phyloP scores from a whole-genome alignment of 2,113 vertebrate genomes.

The Bungarus multicinctus region DNA sequence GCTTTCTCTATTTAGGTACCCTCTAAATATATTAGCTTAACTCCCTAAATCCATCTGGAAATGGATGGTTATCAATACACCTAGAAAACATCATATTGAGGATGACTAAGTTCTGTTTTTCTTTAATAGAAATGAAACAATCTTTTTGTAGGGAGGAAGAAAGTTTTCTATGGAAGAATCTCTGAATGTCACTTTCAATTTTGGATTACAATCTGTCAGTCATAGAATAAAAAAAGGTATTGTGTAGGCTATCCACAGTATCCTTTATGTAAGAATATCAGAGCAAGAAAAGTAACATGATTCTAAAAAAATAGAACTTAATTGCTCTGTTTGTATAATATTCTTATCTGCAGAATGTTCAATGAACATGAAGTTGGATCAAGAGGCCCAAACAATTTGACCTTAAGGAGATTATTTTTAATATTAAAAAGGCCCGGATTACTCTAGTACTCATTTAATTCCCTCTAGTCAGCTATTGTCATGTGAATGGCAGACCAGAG shows the following conservation, averaged over 20 bases:
- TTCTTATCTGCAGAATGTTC: background rate
- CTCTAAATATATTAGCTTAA: background rate
- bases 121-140: background rate
- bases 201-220: background rate
- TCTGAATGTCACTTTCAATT: background rate
- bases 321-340: background rate
- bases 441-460: background rate
- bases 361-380: background rate
- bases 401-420: background rate
- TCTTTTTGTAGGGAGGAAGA: background rate
- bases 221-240: background rate
- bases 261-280: background rate
- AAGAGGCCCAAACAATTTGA: background rate
- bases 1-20: background rate
- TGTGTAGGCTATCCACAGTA: background rate
- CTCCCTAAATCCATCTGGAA: background rate
- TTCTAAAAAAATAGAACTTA: background rate
- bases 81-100: background rate
- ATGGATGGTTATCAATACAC: background rate
- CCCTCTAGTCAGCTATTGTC: background rate
- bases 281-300: background rate
- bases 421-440: background rate
- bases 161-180: background rate
- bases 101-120: background rate
- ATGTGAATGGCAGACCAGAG: background rate